phyloP scores from a whole-genome alignment of 2,888 invertebrate species.

The Anoplius nigerrimus region DNA sequence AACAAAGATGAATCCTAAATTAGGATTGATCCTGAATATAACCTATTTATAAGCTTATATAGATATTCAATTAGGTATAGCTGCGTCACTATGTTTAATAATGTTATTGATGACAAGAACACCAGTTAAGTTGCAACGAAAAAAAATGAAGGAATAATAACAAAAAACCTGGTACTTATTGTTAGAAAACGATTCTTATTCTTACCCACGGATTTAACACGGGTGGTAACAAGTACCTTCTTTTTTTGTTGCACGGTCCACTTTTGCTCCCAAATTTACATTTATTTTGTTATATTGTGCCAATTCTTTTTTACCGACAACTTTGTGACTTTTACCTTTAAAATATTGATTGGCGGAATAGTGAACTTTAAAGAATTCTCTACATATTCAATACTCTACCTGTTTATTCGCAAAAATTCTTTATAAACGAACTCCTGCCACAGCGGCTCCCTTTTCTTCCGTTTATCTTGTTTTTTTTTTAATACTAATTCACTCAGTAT shows the following conservation, averaged over 20 bases:
- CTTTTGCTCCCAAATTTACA: too few relatives aligned
- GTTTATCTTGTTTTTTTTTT: too few relatives aligned
- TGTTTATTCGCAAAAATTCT: conserved; percentile 2
- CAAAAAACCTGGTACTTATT: conserved; percentile 2
- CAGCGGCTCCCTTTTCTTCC: conserved; percentile 24
- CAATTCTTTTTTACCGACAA: too few relatives aligned
- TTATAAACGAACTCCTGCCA: conserved; percentile 49
- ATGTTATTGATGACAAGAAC: not conserved
- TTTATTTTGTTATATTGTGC: too few relatives aligned
- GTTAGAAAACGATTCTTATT: not conserved
- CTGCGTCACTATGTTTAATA: not conserved
- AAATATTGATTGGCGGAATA: too few relatives aligned
- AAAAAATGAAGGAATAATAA: not conserved
- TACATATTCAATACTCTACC: too few relatives aligned
- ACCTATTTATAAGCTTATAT: conserved; percentile 8
- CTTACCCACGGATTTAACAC: not conserved
- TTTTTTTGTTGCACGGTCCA: not conserved
- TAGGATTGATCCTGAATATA: conserved; percentile 7
- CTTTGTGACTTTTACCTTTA: too few relatives aligned
- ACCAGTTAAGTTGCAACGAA: conserved; percentile 6
- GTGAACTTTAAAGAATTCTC: too few relatives aligned
- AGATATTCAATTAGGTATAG: conserved; percentile 9
- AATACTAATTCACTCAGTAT: conserved; percentile 59
- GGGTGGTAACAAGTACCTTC: not conserved
- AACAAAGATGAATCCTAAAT: conserved; percentile 4